Conservation (phyloP, 1,140 invertebrate genomes). For the Pseudomyrmex flavicornis region DNA sequence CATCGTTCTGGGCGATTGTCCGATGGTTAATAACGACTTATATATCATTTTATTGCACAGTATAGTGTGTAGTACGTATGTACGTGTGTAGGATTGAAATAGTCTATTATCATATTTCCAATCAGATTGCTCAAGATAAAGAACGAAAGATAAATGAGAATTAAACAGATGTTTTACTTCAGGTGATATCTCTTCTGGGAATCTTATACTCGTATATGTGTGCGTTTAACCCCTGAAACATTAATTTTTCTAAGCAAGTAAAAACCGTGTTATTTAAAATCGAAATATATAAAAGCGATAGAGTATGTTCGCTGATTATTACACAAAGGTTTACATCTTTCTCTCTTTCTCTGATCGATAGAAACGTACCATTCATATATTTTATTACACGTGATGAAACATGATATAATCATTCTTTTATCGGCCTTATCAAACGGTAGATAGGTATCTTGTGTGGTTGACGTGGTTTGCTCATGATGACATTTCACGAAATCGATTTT, state of each 20-base stretch:
- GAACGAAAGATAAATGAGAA: conserved; percentile 16
- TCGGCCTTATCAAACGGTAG: no score
- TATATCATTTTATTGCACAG: background rate
- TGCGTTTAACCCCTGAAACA: background rate
- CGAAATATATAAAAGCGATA: background rate
- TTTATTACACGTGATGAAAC: no score
- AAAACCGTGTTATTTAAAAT: background rate
- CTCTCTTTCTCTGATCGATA: no score
- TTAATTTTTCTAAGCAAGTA: background rate
- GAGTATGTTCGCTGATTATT: conserved; percentile 3
- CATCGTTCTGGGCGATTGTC: background rate
- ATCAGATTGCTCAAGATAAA: background rate
- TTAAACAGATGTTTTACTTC: background rate
- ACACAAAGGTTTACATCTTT: no score
- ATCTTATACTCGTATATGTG: background rate
- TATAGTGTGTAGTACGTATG: background rate
- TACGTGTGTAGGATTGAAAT: background rate
- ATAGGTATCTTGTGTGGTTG: background rate
- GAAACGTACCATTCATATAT: no score
- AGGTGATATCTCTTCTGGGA: background rate
- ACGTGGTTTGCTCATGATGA: background rate
- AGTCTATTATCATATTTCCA: conserved; percentile 12
- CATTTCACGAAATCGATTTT: conserved; percentile 19
- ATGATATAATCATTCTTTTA: no score
- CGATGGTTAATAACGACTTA: background rate